Base-by-base conservation (phyloP, 2,113 vertebrate species). In the Ammospiza nelsoni region DNA sequence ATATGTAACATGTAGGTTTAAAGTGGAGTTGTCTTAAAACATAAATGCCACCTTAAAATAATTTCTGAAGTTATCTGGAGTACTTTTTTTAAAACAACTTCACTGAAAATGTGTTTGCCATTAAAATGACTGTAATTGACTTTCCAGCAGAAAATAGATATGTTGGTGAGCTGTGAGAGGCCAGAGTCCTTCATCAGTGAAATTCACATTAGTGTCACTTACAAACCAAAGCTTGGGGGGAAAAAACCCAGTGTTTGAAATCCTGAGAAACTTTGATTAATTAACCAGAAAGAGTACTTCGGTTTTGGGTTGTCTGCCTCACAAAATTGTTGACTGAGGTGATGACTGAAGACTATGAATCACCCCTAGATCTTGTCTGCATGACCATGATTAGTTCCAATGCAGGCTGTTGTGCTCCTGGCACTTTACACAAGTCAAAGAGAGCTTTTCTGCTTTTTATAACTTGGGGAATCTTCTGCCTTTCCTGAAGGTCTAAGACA, bases 1-100 rank as follows among this genome's bases (percentile, higher is more conserved):
- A 63, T 31, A 14, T 0, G 0, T 46, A 59, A 22, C 2, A 0
- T 10, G 17, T 15, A 14, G 67, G 8, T 49, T 89, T 54, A 11
- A 43, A 5, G 18, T 33, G 43, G 17, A 39, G 58, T 23, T 28
- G 13, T 93, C 55, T 43, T 37, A 46, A 87, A 82, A 75, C 15
- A 8, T 39, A 49, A 69, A 52, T 67, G 20, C 39, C 1, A 2
- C 18, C 31, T 69, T 77, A 72, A 88, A 83, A 41, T 20, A 66
- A 27, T 19, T 80, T 74, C 66, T 68, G 9, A 43, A 69, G 62
- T 61, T 85, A 31, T 25, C 33, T 65, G 29, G 54, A 76, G 29
- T 66, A 12, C 29, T 82, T 77, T 6, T 37, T 88, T 77, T 37
- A 3, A 11, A 81, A 43, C 21, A 1, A n/a, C 31, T 73, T 80